Evolutionary conservation across 37 sponge, comb jelly and placozoan genomes (phyloP).

Genomic region (Geodia barretti): DNA sequence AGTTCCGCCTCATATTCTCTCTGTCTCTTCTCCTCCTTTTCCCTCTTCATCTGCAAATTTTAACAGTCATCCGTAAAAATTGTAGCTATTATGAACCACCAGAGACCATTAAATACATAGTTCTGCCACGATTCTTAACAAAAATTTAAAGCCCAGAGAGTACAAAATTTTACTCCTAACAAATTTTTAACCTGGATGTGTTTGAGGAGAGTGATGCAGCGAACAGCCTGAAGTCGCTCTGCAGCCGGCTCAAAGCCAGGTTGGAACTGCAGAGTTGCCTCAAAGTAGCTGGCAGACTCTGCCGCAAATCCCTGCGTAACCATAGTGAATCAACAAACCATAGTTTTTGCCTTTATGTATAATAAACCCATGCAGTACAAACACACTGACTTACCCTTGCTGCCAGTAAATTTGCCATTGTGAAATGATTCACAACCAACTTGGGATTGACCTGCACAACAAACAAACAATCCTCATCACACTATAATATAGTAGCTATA

Average conservation of each 20-base stretch:
- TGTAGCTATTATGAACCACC: too few species aligned
- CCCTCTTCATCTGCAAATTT: background rate
- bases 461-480: background rate
- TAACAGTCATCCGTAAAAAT: too few species aligned
- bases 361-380: background rate
- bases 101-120: too few species aligned
- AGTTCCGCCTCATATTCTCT: background rate
- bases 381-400: slow-evolving; percentile 50
- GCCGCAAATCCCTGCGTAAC: slow-evolving; percentile 26
- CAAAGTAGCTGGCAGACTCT: slow-evolving; percentile 59
- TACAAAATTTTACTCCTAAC: too few species aligned
- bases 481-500: background rate
- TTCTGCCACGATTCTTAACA: too few species aligned
- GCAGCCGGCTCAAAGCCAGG: slow-evolving; percentile 58
- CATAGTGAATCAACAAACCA: background rate
- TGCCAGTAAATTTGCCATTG: slow-evolving; percentile 70
- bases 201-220: slow-evolving; percentile 46
- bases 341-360: background rate
- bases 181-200: slow-evolving; percentile 3
- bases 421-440: slow-evolving; percentile 69
- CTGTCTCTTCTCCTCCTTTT: background rate
- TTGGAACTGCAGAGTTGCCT: slow-evolving; percentile 57
- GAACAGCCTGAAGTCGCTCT: slow-evolving; percentile 52
- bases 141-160: too few species aligned
- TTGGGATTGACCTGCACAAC: slow-evolving; percentile 43